These are phyloP conservation scores for Cladorhizidae sp. DNA, from an alignment of 37 sponge, comb jelly and placozoan genomes.

Conservation along the genomic window DNA sequence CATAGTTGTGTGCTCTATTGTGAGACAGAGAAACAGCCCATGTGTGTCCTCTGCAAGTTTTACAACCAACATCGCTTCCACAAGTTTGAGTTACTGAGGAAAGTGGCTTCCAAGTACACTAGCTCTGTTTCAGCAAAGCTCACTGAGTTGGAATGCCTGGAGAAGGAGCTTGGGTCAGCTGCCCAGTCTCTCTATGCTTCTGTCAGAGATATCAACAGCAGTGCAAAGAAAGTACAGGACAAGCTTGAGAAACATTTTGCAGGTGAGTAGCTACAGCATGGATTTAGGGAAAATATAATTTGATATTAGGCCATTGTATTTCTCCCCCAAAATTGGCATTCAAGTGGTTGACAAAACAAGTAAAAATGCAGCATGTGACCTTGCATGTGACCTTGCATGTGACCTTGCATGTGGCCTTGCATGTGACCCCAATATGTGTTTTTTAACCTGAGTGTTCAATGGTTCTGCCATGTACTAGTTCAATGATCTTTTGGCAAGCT, in stretches of 20 bases:
- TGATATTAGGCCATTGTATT: too few relatives aligned
- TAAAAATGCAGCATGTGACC: too few relatives aligned
- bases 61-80: constrained; percentile 82
- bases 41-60: constrained; percentile 89
- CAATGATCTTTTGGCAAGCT: too few relatives aligned
- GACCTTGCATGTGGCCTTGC: too few relatives aligned
- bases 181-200: constrained; percentile 9
- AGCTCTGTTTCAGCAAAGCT: constrained; percentile 37
- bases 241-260: constrained; percentile 68
- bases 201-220: constrained; percentile 45
- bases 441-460: neutral
- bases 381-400: too few relatives aligned
- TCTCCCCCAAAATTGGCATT: too few relatives aligned
- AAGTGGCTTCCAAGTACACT: constrained; percentile 58
- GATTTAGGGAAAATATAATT: too few relatives aligned
- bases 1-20: constrained; percentile 85
- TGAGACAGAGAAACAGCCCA: constrained; percentile 79
- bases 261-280: constrained; percentile 33
- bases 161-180: constrained; percentile 18
- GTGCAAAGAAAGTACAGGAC: constrained; percentile 62
- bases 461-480: neutral
- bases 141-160: constrained; percentile 28
- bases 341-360: too few relatives aligned
- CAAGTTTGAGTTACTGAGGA: constrained; percentile 70
- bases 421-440: too few relatives aligned